These are phyloP conservation scores for Ceratosolen fusciceps DNA, from an alignment of 1,140 invertebrate species.

Conservation along the genomic window DNA sequence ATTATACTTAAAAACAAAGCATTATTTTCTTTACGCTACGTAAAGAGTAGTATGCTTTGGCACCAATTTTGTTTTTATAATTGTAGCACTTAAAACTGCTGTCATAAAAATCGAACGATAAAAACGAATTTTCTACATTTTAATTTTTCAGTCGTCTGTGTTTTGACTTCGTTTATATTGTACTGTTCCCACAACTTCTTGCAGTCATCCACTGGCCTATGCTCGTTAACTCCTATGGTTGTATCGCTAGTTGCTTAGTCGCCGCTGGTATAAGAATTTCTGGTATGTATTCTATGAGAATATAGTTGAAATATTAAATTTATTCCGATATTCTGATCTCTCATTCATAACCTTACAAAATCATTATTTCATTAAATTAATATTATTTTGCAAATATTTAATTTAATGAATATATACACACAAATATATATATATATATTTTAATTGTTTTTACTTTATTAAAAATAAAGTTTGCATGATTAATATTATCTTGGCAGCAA, in stretches of 20 bases:
- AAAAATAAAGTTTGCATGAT: no score
- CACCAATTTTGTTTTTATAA: not conserved
- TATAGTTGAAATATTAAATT: no score
- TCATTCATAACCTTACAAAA: no score
- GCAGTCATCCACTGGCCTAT: conserved; percentile 81
- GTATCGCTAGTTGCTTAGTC: conserved; percentile 77
- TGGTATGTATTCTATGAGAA: conserved; percentile 73
- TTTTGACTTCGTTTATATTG: conserved; percentile 85
- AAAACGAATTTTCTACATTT: not conserved
- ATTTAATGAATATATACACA: no score
- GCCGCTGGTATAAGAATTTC: conserved; percentile 79
- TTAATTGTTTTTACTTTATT: no score
- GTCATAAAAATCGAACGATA: not conserved
- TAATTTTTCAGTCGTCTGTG: conserved; percentile 75
- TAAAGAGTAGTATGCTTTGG: conserved; percentile 38
- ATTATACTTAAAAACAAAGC: not conserved
- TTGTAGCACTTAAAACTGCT: not conserved
- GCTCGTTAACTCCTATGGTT: conserved; percentile 84
- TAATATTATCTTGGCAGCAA: no score
- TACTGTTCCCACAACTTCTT: conserved; percentile 87
- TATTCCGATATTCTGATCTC: no score
- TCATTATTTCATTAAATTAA: no score
- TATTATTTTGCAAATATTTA: no score
- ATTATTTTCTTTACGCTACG: conserved; percentile 1
- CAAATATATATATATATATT: no score